Base-by-base conservation (phyloP, 2,113 vertebrate species). In the Anas platyrhynchos region DNA sequence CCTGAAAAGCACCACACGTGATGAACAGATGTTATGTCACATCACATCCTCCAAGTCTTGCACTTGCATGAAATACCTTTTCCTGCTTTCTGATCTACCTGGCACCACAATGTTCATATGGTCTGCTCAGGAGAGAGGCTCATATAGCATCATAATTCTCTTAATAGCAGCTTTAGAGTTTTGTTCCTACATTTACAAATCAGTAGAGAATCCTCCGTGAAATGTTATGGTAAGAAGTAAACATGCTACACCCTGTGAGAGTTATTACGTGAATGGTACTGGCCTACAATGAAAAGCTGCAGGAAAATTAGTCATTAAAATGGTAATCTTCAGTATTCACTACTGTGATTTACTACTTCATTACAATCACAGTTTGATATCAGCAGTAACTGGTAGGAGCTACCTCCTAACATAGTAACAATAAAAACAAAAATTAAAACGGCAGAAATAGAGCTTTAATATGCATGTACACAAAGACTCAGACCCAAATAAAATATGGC, bases 361-460 rank as follows among this genome's bases (percentile, higher is more conserved):
- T 96, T 94, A 95, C 38, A 95, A 93, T 94, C 94, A 95, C 95
- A 95, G 95, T 93, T 88, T 93, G 95, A 59, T 74, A 91, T 59
- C 80, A 94, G 89, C 71, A 65, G 26, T 81, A 94, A 80, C 72
- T 88, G 61, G 56, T 67, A 90, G 16, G 3, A 81, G 55, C 4
- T 1, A 92, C 26, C 22, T 63, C 50, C 73, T 83, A 90, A 83
- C 32, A 73, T 1, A 77, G 76, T 18, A 92, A 92, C 46, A 83
- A 89, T 69, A 68, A 79, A 91, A 79, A 75, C 31, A 38, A 82
- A 61, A 6, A 6, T 7, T 17, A 74, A 32, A 67, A 12, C 16
- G 74, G 46, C 13, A 90, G 52, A 86, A 94, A 78, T 5, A 83
- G 41, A 78, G 50, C 15, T 71, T 92, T 52, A 93, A 67, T 63